Conservation (phyloP, 2,113 vertebrate species). For the Promerops cafer region DNA sequence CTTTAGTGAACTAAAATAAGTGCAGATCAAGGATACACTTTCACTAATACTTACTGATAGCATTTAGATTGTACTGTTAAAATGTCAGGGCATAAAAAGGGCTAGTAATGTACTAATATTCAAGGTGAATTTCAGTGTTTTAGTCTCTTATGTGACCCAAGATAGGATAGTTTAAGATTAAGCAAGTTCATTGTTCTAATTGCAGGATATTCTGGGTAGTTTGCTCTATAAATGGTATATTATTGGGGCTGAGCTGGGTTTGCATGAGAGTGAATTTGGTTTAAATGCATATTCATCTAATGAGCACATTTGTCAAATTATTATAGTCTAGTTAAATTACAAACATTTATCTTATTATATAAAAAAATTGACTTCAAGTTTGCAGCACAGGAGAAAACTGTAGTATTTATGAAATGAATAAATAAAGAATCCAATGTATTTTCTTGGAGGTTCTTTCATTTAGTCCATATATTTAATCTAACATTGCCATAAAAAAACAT, state of each 20-base stretch:
- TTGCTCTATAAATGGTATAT: conserved; percentile 18
- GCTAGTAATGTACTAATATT: conserved; percentile 64
- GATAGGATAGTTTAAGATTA: conserved; percentile 57
- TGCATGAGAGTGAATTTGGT: conserved; percentile 20
- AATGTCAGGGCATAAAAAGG: conserved; percentile 74
- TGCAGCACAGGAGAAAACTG: background rate
- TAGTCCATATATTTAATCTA: background rate
- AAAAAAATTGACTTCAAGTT: background rate
- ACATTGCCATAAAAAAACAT: background rate
- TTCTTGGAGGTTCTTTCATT: background rate
- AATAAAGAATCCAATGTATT: background rate
- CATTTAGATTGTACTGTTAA: conserved; percentile 73
- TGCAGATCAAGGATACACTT: conserved; percentile 75
- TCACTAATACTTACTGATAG: conserved; percentile 69
- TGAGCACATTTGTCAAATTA: background rate
- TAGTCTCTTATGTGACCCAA: conserved; percentile 15
- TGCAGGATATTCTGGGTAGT: conserved; percentile 21
- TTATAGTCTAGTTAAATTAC: conserved; percentile 32
- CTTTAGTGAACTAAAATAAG: conserved; percentile 80
- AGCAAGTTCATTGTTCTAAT: conserved; percentile 49
- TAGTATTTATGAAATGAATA: background rate
- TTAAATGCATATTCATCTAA: conserved; percentile 25
- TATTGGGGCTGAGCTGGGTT: background rate
- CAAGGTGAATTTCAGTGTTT: conserved; percentile 73
- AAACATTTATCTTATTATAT: conserved; percentile 6